Conservation (phyloP, 2,797 vertebrate species). For the Sciaenops ocellatus region DNA sequence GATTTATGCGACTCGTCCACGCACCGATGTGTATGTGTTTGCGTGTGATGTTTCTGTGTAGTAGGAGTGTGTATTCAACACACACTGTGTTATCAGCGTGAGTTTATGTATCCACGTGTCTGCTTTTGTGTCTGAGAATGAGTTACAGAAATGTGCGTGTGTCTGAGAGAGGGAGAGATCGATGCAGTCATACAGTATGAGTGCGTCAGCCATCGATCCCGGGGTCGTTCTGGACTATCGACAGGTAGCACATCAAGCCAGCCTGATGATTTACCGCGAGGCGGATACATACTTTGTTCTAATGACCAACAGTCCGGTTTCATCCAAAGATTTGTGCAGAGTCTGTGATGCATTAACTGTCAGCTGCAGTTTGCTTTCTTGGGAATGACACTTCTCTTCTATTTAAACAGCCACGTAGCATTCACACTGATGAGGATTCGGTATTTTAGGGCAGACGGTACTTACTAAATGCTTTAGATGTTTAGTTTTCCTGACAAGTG, state of each 20-base stretch:
- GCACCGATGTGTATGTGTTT: neutral
- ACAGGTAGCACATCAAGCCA: conserved; percentile 30
- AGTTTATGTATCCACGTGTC: neutral
- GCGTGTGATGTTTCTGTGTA: neutral
- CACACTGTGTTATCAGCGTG: neutral
- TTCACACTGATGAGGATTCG: neutral
- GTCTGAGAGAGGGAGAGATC: conserved; percentile 3
- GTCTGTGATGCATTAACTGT: conserved; percentile 23
- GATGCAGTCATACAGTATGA: conserved; percentile 25
- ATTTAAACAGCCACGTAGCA: neutral
- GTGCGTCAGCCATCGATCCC: conserved; percentile 41
- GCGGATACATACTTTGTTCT: conserved; percentile 21
- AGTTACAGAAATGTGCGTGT: conserved; percentile 4
- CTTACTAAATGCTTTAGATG: neutral
- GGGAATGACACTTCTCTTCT: neutral
- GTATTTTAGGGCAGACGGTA: neutral
- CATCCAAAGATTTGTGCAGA: conserved; percentile 24
- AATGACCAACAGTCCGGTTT: conserved; percentile 25
- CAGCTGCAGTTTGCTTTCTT: neutral
- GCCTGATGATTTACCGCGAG: conserved; percentile 1
- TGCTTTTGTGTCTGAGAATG: conserved; percentile 18
- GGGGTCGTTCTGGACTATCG: conserved; percentile 21
- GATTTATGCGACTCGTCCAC: neutral
- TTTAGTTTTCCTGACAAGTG: conserved; percentile 9
- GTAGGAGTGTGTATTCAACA: neutral